Evolutionary conservation across 2,888 invertebrate genomes (phyloP).

Genomic region (Pycnomerus fuliginosus): DNA sequence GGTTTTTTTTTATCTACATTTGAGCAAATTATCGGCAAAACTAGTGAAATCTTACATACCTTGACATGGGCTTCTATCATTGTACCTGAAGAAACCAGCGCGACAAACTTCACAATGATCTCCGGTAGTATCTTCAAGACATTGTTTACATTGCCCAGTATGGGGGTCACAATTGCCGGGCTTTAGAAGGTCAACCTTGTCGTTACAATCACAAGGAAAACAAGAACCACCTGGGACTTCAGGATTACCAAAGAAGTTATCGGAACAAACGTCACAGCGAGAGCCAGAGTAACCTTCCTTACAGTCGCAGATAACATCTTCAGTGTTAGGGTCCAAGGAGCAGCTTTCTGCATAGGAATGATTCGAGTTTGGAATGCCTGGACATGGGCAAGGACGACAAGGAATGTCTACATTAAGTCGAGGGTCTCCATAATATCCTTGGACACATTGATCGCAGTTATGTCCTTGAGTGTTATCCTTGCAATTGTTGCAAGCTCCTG

Average conservation of each 20-base stretch:
- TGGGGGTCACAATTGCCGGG: slow-evolving; percentile 90
- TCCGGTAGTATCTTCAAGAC: slow-evolving; percentile 91
- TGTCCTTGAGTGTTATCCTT: slow-evolving; percentile 85
- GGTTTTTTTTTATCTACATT: no score
- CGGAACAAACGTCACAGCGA: slow-evolving; percentile 89
- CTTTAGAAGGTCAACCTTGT: slow-evolving; percentile 82
- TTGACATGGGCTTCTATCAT: slow-evolving; percentile 73
- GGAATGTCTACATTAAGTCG: slow-evolving; percentile 84
- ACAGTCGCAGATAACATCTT: slow-evolving; percentile 90
- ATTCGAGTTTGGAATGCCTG: slow-evolving; percentile 78
- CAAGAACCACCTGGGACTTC: slow-evolving; percentile 81
- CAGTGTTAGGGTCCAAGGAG: slow-evolving; percentile 76
- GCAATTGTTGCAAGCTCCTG: slow-evolving; percentile 87
- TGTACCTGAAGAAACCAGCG: slow-evolving; percentile 87
- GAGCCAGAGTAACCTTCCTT: slow-evolving; percentile 79
- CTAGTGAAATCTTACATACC: no score
- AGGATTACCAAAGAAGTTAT: slow-evolving; percentile 94
- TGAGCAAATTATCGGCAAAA: no score
- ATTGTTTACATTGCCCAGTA: slow-evolving; percentile 89
- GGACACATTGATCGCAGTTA: slow-evolving; percentile 85
- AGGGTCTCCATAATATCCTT: slow-evolving; percentile 95
- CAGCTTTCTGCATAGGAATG: slow-evolving; percentile 90
- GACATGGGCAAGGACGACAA: slow-evolving; percentile 94
- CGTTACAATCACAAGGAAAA: slow-evolving; percentile 85
- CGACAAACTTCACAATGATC: slow-evolving; percentile 88